phyloP scores from a whole-genome alignment of 2,888 invertebrate species.

The Fragum fragum region DNA sequence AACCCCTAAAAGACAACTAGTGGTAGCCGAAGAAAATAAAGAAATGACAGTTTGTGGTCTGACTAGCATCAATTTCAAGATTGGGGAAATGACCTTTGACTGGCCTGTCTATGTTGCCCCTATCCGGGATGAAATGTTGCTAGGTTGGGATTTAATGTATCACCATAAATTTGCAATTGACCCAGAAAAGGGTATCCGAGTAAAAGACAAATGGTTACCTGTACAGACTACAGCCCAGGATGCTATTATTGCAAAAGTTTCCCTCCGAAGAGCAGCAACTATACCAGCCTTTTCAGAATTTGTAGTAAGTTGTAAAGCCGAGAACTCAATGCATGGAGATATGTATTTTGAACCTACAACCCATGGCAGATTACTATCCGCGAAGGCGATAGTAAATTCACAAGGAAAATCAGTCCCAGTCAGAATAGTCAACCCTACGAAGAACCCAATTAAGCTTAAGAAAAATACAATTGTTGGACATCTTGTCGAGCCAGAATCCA shows the following conservation, averaged over 20 bases:
- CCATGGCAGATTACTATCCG: not conserved
- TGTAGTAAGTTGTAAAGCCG: slow-evolving; percentile 1
- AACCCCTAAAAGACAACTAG: slow-evolving; percentile 28
- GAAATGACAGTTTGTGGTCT: slow-evolving; percentile 35
- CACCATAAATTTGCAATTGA: slow-evolving; percentile 27
- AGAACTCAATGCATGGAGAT: not conserved
- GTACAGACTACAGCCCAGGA: too few relatives aligned
- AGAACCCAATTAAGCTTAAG: not conserved
- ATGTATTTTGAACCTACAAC: not conserved
- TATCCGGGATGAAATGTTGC: too few relatives aligned
- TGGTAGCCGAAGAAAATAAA: slow-evolving; percentile 38
- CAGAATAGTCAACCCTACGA: slow-evolving; percentile 24
- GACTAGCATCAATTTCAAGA: slow-evolving; percentile 12
- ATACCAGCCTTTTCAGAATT: slow-evolving; percentile 30
- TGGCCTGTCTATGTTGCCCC: too few relatives aligned
- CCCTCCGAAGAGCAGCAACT: too few relatives aligned
- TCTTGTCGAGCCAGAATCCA: not conserved
- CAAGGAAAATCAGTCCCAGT: slow-evolving; percentile 14
- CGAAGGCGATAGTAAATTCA: slow-evolving; percentile 9
- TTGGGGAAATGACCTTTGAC: slow-evolving; percentile 23
- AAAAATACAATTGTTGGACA: not conserved
- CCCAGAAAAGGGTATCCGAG: slow-evolving; percentile 30
- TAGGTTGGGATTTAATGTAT: too few relatives aligned
- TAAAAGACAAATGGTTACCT: not conserved
- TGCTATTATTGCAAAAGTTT: too few relatives aligned